Evolutionary conservation across 2,888 invertebrate species (phyloP), one percentile per base, ranked within the genome.

Genomic region (Oscheius onirici): DNA sequence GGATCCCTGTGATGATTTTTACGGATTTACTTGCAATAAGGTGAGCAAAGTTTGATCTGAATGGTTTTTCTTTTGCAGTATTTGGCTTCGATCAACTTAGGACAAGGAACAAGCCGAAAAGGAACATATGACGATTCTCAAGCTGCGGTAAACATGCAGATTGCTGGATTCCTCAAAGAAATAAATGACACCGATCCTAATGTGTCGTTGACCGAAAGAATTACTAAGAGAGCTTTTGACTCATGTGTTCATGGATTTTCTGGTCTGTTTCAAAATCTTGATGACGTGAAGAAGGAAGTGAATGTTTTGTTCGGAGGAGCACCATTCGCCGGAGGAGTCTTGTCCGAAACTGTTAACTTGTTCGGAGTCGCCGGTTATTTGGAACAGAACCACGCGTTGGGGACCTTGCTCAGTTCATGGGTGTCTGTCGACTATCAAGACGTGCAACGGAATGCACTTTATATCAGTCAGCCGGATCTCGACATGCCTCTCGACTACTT

Each of bases 51-150:
- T 28, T 13, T 17, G 15, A 43, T 58, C 22, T 24, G 41, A 44
- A 10, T 20, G 40, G 11, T 34, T 49, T 57, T 10, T 52, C 34
- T n/a, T 15, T 5, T 77, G 57, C 51, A 78, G 74, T 77, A 73
- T 66, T 69, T 77, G 0, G 65, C 70, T 69, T 73, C 69, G 15
- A 73, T 74, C 40, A 67, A 77, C 67, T 66, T 79, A 55, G 46
- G 52, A 17, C 24, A 43, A 2, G 51, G 63, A 15, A 52, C 44
- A 0, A 15, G 52, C 3, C 72, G 84, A 17, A 74, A 82, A n/a
- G 84, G 84, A 69, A 80, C 83, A 2, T 83, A 82, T 46, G 82
- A 80, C 52, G 77, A 82, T 52, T 69, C 81, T n/a, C 85, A 85
- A 70, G 71, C 69, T 34, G 68, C 69, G 17, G 82, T 85, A n/a